These are phyloP conservation scores for Nemurella pictetii DNA, from an alignment of 2,888 invertebrate genomes.

Conservation along the genomic window DNA sequence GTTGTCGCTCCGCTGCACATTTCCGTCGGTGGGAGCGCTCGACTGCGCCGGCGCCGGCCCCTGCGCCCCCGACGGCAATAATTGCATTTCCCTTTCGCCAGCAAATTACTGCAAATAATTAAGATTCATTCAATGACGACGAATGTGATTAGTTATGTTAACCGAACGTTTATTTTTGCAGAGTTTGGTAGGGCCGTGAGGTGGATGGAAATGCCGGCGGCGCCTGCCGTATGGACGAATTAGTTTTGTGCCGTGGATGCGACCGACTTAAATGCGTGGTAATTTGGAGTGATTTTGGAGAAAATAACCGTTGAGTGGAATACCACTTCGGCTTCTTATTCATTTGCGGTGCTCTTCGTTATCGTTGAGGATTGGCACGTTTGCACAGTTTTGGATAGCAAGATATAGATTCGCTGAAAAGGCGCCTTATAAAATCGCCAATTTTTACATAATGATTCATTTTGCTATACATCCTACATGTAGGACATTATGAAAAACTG, in stretches of 20 bases:
- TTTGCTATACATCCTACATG: no score
- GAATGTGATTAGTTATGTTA: conserved; percentile 42
- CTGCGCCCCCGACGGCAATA: conserved; percentile 35
- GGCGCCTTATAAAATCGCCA: no score
- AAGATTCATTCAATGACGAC: conserved; percentile 43
- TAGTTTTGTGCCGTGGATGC: no score
- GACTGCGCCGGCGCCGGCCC: conserved; percentile 4
- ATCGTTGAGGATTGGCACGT: no score
- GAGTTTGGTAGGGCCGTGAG: conserved; percentile 4
- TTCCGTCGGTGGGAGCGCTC: conserved; percentile 25
- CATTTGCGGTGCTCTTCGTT: background rate
- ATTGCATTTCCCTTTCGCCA: conserved; percentile 42
- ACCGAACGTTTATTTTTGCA: conserved; percentile 39
- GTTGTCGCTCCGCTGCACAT: conserved; percentile 36
- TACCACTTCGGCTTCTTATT: background rate
- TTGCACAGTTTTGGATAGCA: no score
- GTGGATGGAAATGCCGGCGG: conserved; percentile 25
- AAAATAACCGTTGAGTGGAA: background rate
- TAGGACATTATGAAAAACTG: no score
- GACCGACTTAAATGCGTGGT: no score
- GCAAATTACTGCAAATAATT: conserved; percentile 42
- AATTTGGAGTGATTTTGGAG: background rate
- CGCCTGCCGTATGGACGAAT: no score
- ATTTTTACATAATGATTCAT: no score
- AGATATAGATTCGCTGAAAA: no score